These are phyloP conservation scores for Tachysurus fulvidraco DNA, from an alignment of 2,113 vertebrate genomes.

Conservation along the genomic window DNA sequence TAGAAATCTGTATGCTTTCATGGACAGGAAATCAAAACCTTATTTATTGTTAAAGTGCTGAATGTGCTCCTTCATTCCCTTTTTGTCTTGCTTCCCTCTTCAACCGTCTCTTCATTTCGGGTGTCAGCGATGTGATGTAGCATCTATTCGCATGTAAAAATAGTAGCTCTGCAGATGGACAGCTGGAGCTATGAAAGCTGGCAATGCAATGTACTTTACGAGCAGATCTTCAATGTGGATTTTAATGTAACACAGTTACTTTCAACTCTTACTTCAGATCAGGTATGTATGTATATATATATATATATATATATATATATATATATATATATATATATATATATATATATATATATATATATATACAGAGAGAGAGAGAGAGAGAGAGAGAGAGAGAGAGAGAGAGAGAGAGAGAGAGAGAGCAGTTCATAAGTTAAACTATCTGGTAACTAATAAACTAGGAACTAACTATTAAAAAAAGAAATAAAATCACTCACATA, in stretches of 20 bases:
- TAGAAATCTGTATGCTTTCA: background rate
- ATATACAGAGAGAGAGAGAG: too few relatives aligned
- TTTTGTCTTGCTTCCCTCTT: constrained; percentile 4
- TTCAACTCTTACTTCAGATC: background rate
- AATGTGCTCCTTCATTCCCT: background rate
- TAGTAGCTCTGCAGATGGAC: constrained; percentile 69
- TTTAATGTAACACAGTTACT: constrained; percentile 36
- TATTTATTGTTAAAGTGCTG: background rate
- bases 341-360: too few relatives aligned
- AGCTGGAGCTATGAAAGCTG: constrained; percentile 64
- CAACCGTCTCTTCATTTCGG: constrained; percentile 42
- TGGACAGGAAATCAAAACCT: too few relatives aligned
- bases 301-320: too few relatives aligned
- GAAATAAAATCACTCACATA: constrained; percentile 14
- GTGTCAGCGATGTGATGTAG: constrained; percentile 64
- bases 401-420: background rate
- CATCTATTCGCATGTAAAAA: constrained; percentile 71
- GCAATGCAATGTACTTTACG: constrained; percentile 48
- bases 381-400: too few relatives aligned
- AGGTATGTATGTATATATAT: too few relatives aligned
- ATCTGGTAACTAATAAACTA: background rate
- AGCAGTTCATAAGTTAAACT: background rate
- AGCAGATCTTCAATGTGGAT: constrained; percentile 35
- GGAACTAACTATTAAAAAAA: background rate
- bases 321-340: too few relatives aligned